Evolutionary conservation across 2,888 invertebrate genomes (phyloP).

Genomic region (Leptinotarsa tumamoca): DNA sequence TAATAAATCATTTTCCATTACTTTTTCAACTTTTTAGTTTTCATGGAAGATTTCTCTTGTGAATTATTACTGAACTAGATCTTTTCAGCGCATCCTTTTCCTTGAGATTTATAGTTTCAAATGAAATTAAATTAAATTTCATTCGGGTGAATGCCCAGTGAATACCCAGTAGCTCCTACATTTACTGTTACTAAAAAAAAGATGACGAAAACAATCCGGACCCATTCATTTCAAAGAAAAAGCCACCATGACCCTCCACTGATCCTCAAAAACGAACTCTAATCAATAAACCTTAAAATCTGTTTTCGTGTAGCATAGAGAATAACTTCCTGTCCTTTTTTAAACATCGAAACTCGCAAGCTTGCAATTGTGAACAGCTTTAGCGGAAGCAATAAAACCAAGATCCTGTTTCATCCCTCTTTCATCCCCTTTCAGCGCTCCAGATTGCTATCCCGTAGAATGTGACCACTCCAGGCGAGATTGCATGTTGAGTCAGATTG

Average conservation of each 20-base stretch:
- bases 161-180: constrained; percentile 28
- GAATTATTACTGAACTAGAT: too few species aligned
- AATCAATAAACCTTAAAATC: not conserved
- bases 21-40: too few species aligned
- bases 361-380: constrained; percentile 58
- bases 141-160: constrained; percentile 2
- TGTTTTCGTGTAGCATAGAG: not conserved
- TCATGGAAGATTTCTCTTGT: too few species aligned
- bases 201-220: constrained; percentile 34
- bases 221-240: not conserved
- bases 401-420: constrained; percentile 54
- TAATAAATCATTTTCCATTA: too few species aligned
- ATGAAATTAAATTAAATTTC: constrained; percentile 5
- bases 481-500: constrained; percentile 41
- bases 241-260: not conserved
- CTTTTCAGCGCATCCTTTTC: too few species aligned
- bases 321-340: constrained; percentile 24
- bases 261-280: not conserved
- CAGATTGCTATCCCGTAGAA: constrained; percentile 50
- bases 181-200: constrained; percentile 28
- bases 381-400: constrained; percentile 59
- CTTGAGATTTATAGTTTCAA: not conserved
- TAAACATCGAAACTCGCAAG: constrained; percentile 27
- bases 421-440: constrained; percentile 43
- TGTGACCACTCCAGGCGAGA: constrained; percentile 50